Evolutionary conservation across 2,113 vertebrate species (phyloP).

Genomic region (Hyla sarda): DNA sequence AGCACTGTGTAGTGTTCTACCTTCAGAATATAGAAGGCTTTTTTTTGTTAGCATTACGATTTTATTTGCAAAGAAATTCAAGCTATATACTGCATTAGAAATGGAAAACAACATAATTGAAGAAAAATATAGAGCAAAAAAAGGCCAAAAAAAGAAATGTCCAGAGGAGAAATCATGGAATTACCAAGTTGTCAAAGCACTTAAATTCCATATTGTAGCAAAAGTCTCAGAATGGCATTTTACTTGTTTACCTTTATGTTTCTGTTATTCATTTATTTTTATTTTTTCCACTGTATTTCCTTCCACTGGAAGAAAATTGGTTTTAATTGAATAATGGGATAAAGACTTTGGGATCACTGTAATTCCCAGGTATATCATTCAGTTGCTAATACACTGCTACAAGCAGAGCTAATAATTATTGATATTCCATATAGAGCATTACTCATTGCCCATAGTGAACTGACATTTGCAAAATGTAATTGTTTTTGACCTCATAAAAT

Average conservation of each 20-base stretch:
- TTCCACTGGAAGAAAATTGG: background rate
- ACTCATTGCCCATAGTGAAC: constrained; percentile 23
- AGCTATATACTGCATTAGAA: background rate
- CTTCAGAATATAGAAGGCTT: background rate
- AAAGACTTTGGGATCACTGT: background rate
- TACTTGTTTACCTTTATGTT: background rate
- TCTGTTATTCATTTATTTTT: background rate
- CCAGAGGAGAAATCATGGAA: background rate
- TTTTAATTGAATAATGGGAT: background rate
- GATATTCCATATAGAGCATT: constrained; percentile 42
- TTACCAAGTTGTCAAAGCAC: background rate
- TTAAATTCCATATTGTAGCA: background rate
- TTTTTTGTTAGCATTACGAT: background rate
- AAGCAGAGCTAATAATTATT: constrained; percentile 35
- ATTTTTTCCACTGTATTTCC: background rate
- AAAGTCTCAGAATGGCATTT: background rate
- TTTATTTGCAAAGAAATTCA: background rate
- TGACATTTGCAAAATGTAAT: constrained; percentile 55
- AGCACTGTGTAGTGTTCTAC: background rate
- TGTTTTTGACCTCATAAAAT: constrained; percentile 59
- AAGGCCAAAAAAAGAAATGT: background rate
- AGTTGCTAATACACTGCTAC: background rate
- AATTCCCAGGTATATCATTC: constrained; percentile 3
- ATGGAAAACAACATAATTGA: background rate
- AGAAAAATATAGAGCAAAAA: background rate